These are phyloP conservation scores for Garrulus glandarius DNA, from an alignment of 2,797 vertebrate species.

Conservation along the genomic window DNA sequence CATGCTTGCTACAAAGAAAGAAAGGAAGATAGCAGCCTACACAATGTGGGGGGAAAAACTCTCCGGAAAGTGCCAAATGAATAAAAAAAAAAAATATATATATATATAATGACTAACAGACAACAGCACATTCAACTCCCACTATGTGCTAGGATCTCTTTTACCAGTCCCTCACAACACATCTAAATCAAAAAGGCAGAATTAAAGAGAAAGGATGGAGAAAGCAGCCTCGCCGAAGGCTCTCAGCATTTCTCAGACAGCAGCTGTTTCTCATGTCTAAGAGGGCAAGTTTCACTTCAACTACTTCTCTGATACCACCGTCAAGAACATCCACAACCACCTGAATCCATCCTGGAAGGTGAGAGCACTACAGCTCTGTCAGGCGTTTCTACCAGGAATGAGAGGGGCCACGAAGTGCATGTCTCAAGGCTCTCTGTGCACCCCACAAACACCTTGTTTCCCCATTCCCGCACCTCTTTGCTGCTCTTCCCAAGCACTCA, in stretches of 20 bases:
- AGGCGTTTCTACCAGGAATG: accelerated
- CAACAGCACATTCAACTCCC: constrained; percentile 58
- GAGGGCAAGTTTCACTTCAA: neutral
- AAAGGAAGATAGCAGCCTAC: constrained; percentile 53
- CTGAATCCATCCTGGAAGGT: neutral
- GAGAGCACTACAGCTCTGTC: neutral
- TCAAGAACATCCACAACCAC: neutral
- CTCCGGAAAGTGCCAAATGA: constrained; percentile 43
- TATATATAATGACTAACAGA: constrained; percentile 56
- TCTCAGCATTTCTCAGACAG: neutral
- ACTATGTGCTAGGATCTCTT: constrained; percentile 25
- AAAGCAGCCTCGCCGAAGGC: neutral
- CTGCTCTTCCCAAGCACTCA: neutral
- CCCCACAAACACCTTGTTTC: neutral
- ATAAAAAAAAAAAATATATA: neutral
- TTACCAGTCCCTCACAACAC: neutral
- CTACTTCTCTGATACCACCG: neutral
- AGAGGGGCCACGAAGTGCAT: accelerated
- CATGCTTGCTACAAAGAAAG: constrained; percentile 73
- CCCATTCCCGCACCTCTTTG: neutral
- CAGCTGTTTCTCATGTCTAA: constrained; percentile 6
- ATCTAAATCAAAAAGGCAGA: neutral
- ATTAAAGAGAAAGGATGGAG: constrained; percentile 17
- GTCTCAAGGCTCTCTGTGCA: neutral
- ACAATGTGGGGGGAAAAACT: constrained; percentile 10